Evolutionary conservation across 2,888 invertebrate species (phyloP), one percentile per base, ranked within the genome.

Genomic region (Sinodicranocentrus sp.): DNA sequence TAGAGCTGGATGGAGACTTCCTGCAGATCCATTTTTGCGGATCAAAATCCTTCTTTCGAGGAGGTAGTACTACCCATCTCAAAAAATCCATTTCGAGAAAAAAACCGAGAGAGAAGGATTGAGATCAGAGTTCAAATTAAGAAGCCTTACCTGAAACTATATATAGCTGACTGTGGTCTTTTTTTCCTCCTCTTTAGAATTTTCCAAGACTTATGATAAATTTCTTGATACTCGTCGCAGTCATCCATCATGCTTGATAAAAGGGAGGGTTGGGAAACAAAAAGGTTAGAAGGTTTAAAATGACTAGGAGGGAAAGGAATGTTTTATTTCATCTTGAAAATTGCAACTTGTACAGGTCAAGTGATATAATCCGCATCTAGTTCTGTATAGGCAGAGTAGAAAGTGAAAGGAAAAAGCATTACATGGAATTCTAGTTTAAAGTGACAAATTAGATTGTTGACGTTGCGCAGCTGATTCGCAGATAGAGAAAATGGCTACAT

Each of bases 81-180:
- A 57, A 1, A 23, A 57, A 57, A 57, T 2, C 57, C 13, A 57
- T 25, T 57, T 57, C 19, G 0, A 28, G 19, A 63, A 73, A 70
- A 70, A 61, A 21, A 10, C 25, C 1, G 17, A 15, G 48, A 48
- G 23, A 25, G 21, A 61, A 65, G 26, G 65, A 75, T 63, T 10
- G 39, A 65, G 75, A 76, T 76, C 75, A 76, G 61, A 68, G 77
- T 67, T 68, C 68, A 63, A 63, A 63, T 63, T 63, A 63, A 33
- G 21, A 65, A 19, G 15, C 65, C 23, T 75, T 65, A 75, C 65
- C 54, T 39, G 75, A n/a, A 63, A 61, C 3, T n/a, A 2, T 1
- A 3, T n/a, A 15, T 48, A 5, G 33, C 33, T 33, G 10, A 10
- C 10, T 3, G 33, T 33, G 33, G 5, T 33, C 33, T 33, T 10